Conservation (phyloP, 2,113 vertebrate species). For the Lycocorax pyrrhopterus region DNA sequence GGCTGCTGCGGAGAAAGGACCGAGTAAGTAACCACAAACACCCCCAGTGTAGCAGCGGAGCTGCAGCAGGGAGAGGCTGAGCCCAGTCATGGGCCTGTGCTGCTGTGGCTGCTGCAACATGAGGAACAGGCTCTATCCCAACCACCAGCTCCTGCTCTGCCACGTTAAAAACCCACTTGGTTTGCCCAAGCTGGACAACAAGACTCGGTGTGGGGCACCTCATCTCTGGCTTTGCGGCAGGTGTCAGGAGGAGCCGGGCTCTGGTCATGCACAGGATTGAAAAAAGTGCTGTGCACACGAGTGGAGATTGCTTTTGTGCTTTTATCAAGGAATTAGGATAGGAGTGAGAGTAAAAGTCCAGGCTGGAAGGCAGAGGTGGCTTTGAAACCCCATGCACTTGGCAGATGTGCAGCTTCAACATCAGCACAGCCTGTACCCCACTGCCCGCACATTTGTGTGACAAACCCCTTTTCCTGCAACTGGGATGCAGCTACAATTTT, state of each 20-base stretch:
- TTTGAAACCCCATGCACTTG: rapidly evolving
- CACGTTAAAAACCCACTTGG: background rate
- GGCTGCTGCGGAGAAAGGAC: background rate
- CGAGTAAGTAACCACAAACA: background rate
- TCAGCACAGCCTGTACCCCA: background rate
- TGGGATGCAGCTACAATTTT: background rate
- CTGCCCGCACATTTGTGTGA: rapidly evolving
- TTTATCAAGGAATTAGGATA: background rate
- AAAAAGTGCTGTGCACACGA: rapidly evolving
- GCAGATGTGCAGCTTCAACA: background rate
- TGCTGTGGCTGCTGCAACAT: background rate
- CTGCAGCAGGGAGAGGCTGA: background rate
- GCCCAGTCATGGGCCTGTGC: rapidly evolving
- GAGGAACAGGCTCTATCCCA: background rate
- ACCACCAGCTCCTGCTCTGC: background rate
- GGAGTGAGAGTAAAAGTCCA: background rate
- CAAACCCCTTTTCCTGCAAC: background rate
- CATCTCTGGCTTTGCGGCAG: background rate
- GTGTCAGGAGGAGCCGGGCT: rapidly evolving
- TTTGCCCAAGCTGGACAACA: background rate
- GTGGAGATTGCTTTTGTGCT: background rate
- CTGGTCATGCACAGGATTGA: rapidly evolving
- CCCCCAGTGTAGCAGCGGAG: rapidly evolving
- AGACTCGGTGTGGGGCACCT: rapidly evolving
- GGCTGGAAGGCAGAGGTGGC: background rate